phyloP scores from a whole-genome alignment of 2,113 vertebrate genomes.

The Crotalus helleri region DNA sequence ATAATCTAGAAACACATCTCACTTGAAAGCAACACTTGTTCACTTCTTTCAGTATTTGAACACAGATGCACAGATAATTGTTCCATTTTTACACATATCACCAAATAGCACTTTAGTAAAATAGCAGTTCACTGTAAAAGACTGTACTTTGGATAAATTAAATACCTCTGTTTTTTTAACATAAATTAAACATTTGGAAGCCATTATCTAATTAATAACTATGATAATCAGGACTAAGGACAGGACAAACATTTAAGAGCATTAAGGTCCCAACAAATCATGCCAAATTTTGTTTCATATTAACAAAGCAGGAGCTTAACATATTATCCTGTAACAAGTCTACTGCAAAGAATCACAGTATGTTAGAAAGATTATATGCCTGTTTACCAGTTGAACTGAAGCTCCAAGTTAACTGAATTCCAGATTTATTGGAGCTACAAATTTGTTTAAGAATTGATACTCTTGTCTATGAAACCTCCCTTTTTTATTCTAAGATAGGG shows the following conservation, averaged over 20 bases:
- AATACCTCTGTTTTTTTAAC: conserved; percentile 35
- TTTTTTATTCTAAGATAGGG: background rate
- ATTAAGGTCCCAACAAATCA: background rate
- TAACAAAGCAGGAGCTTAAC: conserved; percentile 9
- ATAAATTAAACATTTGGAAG: conserved; percentile 36
- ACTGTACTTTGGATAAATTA: conserved; percentile 37
- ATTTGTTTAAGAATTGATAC: background rate
- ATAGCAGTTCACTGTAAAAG: background rate
- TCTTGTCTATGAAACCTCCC: background rate
- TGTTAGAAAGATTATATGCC: conserved; percentile 21
- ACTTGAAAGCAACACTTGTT: background rate
- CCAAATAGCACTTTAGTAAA: conserved; percentile 32
- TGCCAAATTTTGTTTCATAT: background rate
- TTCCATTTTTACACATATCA: conserved; percentile 19
- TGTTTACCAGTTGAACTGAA: background rate
- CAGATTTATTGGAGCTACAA: background rate
- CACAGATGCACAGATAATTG: conserved; percentile 26
- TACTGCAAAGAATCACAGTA: background rate
- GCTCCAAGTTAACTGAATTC: background rate
- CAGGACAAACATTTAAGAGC: conserved; percentile 39
- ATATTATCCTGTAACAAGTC: conserved; percentile 30
- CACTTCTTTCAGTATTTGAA: background rate
- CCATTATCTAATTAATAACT: conserved; percentile 39
- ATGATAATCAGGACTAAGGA: conserved; percentile 45
- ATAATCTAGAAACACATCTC: background rate